A percentile compares a stretch with the other conserved stretches of the same genome.
phyloP scores from a whole-genome alignment of 2,797 vertebrate species.

The Thamnophis elegans region DNA sequence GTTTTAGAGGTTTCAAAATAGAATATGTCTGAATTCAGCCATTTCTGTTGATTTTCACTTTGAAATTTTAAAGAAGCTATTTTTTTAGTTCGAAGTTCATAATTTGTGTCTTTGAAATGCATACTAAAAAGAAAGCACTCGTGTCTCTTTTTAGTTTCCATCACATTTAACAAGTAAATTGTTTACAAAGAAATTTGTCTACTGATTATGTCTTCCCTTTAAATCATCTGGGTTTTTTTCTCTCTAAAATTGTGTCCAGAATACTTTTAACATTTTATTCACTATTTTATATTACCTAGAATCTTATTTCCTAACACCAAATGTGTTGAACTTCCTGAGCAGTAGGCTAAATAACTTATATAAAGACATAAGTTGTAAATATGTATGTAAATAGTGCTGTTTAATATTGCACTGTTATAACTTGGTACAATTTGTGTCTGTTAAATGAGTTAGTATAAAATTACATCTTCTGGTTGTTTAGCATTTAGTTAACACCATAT shows the following conservation, averaged over 20 bases:
- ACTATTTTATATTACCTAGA: conserved; percentile 49
- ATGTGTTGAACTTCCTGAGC: conserved; percentile 56
- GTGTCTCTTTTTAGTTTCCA: conserved; percentile 44
- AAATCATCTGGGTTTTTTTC: conserved; percentile 58
- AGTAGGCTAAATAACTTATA: conserved; percentile 45
- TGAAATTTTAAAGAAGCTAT: conserved; percentile 17
- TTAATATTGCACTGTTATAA: conserved; percentile 69
- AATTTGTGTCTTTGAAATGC: conserved; percentile 40
- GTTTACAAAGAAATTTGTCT: conserved; percentile 47
- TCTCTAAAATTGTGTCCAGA: conserved; percentile 6
- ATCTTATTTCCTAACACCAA: conserved; percentile 53
- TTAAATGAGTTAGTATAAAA: conserved; percentile 64
- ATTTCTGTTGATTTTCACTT: conserved; percentile 35
- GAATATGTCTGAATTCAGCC: background rate
- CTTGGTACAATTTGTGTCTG: conserved; percentile 69
- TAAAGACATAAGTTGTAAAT: conserved; percentile 69
- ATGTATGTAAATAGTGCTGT: conserved; percentile 78
- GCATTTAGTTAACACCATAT: conserved; percentile 66
- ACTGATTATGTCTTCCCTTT: conserved; percentile 36
- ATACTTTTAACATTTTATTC: background rate
- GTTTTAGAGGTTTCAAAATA: background rate
- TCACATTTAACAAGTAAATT: conserved; percentile 50
- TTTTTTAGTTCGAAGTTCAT: conserved; percentile 32
- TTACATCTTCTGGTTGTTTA: conserved; percentile 65
- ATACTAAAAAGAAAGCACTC: conserved; percentile 51